A percentile compares a stretch with the other conserved stretches of the same genome.
phyloP scores from a whole-genome alignment of 2,113 vertebrate species.

The Seriola dumerili region DNA sequence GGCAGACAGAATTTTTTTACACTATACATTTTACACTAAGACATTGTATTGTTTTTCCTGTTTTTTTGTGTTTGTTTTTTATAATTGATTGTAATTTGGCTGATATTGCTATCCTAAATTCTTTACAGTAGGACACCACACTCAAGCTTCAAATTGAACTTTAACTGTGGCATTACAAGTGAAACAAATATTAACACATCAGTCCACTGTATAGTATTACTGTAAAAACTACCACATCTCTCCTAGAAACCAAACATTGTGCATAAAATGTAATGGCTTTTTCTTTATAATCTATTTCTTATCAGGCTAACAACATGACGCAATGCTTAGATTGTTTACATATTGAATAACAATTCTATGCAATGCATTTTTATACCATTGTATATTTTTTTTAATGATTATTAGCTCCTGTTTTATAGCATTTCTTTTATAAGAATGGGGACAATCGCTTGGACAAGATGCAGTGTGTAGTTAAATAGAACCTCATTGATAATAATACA shows the following conservation, averaged over 20 bases:
- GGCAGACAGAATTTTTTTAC: not conserved
- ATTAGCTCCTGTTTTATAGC: constrained; percentile 19
- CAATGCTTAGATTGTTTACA: constrained; percentile 43
- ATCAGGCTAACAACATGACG: not conserved
- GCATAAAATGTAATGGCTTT: constrained; percentile 15
- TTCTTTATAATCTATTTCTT: not conserved
- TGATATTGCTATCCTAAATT: not conserved
- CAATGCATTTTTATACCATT: constrained; percentile 38
- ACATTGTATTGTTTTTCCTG: not conserved
- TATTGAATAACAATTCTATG: constrained; percentile 34
- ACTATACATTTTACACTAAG: not conserved
- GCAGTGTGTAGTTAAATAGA: constrained; percentile 5
- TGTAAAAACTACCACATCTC: constrained; percentile 8
- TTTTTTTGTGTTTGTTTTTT: not conserved
- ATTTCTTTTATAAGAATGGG: constrained; percentile 8
- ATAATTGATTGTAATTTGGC: not conserved
- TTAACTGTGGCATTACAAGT: not conserved
- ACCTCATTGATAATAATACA: not conserved
- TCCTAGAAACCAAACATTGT: not conserved
- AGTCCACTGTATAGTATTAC: not conserved
- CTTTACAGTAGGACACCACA: not conserved
- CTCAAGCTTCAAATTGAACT: not conserved
- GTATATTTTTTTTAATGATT: constrained; percentile 24
- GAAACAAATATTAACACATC: constrained; percentile 20
- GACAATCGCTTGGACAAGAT: constrained; percentile 26